A percentile compares a stretch with the other conserved stretches of the same genome.
These are phyloP conservation scores for Orgyia antiqua DNA, from an alignment of 2,888 invertebrate genomes.

Conservation along the genomic window DNA sequence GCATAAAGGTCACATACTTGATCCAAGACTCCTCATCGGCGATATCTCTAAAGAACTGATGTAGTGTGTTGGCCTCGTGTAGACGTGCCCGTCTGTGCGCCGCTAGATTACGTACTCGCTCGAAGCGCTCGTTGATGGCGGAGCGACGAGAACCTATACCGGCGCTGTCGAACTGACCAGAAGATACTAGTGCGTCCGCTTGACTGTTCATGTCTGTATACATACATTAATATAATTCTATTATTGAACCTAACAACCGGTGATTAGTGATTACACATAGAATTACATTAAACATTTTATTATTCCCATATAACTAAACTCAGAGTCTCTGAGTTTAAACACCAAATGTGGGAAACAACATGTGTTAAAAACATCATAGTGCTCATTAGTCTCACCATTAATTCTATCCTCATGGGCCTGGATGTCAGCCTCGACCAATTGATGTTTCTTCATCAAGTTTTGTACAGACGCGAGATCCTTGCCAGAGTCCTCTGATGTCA, in stretches of 20 bases:
- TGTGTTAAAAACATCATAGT: too few relatives aligned
- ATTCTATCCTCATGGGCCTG: constrained; percentile 97
- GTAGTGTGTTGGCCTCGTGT: constrained; percentile 97
- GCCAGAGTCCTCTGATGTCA: constrained; percentile 97
- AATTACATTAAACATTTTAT: too few relatives aligned
- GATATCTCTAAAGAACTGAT: constrained; percentile 99
- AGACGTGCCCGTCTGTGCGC: constrained; percentile 94
- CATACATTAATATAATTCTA: not conserved
- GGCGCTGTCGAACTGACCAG: constrained; percentile 98
- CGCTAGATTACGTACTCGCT: constrained; percentile 93
- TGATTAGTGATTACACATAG: too few relatives aligned
- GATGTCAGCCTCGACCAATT: constrained; percentile 98
- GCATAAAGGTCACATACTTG: constrained; percentile 86
- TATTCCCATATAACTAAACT: too few relatives aligned
- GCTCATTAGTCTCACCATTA: constrained; percentile 75
- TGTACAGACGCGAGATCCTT: constrained; percentile 99
- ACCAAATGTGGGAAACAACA: too few relatives aligned
- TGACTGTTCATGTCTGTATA: constrained; percentile 91
- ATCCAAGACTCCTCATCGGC: constrained; percentile 99
- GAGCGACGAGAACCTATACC: constrained; percentile 96
- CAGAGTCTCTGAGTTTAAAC: too few relatives aligned
- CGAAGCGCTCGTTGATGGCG: constrained; percentile 98
- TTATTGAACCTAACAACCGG: too few relatives aligned
- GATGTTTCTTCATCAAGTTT: constrained; percentile 99
- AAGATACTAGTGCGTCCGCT: constrained; percentile 96